Percentiles rank a stretch among this genome's conserved stretches.
Evolutionary conservation across 2,888 invertebrate species (phyloP).

Genomic region (Mayetiola destructor): DNA sequence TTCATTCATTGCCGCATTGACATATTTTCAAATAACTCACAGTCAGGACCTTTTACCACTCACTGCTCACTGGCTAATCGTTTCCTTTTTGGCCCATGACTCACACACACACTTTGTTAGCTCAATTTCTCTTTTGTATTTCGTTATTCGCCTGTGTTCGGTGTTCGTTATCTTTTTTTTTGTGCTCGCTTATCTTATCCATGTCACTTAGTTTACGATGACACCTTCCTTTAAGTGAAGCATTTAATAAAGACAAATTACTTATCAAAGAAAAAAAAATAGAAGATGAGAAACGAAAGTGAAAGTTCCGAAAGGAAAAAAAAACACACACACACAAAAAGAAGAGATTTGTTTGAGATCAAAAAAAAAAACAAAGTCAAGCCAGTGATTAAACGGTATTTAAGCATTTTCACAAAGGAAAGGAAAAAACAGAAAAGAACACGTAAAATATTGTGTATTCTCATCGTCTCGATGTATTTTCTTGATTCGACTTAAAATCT

Average conservation of each 20-base stretch:
- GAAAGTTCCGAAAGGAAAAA: too few relatives aligned
- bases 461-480: too few relatives aligned
- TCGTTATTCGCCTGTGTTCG: not conserved
- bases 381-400: slow-evolving; percentile 11
- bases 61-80: too few relatives aligned
- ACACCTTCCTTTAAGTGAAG: slow-evolving; percentile 10
- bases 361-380: not conserved
- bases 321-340: not conserved
- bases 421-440: not conserved
- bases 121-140: too few relatives aligned
- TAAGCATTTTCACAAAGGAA: not conserved
- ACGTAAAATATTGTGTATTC: too few relatives aligned
- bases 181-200: slow-evolving; percentile 7
- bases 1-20: too few relatives aligned
- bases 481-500: too few relatives aligned
- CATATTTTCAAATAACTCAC: too few relatives aligned
- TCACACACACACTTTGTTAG: slow-evolving; percentile 5
- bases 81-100: slow-evolving; percentile 5
- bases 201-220: slow-evolving; percentile 9
- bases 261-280: slow-evolving; percentile 1
- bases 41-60: too few relatives aligned
- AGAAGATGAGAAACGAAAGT: too few relatives aligned
- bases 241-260: slow-evolving; percentile 12
- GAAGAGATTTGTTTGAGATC: not conserved
- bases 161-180: slow-evolving; percentile 2